These are phyloP conservation scores for Clitarchus hookeri DNA, from an alignment of 2,888 invertebrate genomes.

Conservation along the genomic window DNA sequence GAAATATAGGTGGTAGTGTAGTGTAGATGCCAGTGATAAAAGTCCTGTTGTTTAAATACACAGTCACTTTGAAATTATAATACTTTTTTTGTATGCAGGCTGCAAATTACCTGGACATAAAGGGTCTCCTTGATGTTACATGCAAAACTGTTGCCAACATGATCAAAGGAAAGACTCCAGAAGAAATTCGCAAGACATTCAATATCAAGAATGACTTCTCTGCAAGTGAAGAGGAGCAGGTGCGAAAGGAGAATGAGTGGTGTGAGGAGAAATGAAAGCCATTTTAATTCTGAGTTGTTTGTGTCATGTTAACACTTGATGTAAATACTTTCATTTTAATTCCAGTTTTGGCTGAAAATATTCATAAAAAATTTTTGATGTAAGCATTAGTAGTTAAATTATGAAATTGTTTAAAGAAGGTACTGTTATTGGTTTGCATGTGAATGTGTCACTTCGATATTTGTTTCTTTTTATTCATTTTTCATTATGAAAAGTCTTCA, in stretches of 20 bases:
- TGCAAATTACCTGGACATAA: slow-evolving; percentile 95
- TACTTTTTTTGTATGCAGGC: slow-evolving; percentile 58
- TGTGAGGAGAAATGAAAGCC: slow-evolving; percentile 78
- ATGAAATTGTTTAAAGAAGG: not conserved
- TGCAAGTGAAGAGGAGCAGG: slow-evolving; percentile 96
- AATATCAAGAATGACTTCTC: slow-evolving; percentile 97
- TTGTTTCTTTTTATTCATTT: too few relatives aligned
- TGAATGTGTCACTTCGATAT: too few relatives aligned
- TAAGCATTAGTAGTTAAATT: not conserved
- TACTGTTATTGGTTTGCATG: too few relatives aligned
- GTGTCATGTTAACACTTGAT: not conserved
- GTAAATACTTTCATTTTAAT: not conserved
- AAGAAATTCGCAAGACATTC: slow-evolving; percentile 95
- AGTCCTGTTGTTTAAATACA: not conserved
- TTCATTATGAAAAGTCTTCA: too few relatives aligned
- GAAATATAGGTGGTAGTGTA: too few relatives aligned
- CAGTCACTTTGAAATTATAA: not conserved
- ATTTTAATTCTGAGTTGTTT: not conserved
- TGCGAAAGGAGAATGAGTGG: slow-evolving; percentile 96
- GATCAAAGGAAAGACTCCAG: slow-evolving; percentile 98
- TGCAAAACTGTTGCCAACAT: slow-evolving; percentile 98
- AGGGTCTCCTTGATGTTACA: slow-evolving; percentile 93
- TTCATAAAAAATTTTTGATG: not conserved
- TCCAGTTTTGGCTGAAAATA: not conserved
- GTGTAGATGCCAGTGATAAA: too few relatives aligned